Percentiles rank a stretch among this genome's conserved stretches.
Conservation (phyloP, 1,140 invertebrate genomes). For the Zaprionus davidi region DNA sequence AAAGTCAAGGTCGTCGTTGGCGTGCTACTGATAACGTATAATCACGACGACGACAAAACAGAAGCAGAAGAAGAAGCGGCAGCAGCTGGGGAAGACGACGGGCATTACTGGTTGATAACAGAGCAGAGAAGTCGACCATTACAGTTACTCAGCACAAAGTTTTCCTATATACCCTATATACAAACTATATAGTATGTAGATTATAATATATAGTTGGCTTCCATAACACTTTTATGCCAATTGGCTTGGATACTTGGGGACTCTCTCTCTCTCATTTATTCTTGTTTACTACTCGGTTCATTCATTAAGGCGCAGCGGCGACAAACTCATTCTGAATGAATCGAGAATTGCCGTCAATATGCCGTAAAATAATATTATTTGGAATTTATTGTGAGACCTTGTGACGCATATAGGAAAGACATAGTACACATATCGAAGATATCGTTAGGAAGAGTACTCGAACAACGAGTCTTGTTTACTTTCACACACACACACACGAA, state of each 20-base stretch:
- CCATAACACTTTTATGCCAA: not conserved
- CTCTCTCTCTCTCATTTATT: not conserved
- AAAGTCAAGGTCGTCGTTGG: constrained; percentile 68
- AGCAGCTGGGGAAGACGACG: not conserved
- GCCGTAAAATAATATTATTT: constrained; percentile 10
- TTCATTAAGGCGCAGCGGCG: not conserved
- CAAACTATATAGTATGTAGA: not conserved
- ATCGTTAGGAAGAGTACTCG: not conserved
- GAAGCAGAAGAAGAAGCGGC: not conserved
- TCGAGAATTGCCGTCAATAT: constrained; percentile 7
- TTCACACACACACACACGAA: not conserved
- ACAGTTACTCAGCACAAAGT: constrained; percentile 10
- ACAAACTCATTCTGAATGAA: not conserved
- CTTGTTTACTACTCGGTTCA: constrained; percentile 1
- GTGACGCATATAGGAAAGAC: constrained; percentile 9
- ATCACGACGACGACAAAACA: not conserved
- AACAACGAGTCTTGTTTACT: not conserved
- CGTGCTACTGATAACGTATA: constrained; percentile 43
- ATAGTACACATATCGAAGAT: not conserved
- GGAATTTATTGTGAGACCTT: constrained; percentile 17
- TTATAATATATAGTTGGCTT: not conserved
- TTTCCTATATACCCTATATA: constrained; percentile 1
- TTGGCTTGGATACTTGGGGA: not conserved
- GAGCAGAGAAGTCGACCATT: constrained; percentile 26
- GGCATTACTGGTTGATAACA: constrained; percentile 52